Evolutionary conservation across 2,113 vertebrate species (phyloP).

Genomic region (Pogona vitticeps): DNA sequence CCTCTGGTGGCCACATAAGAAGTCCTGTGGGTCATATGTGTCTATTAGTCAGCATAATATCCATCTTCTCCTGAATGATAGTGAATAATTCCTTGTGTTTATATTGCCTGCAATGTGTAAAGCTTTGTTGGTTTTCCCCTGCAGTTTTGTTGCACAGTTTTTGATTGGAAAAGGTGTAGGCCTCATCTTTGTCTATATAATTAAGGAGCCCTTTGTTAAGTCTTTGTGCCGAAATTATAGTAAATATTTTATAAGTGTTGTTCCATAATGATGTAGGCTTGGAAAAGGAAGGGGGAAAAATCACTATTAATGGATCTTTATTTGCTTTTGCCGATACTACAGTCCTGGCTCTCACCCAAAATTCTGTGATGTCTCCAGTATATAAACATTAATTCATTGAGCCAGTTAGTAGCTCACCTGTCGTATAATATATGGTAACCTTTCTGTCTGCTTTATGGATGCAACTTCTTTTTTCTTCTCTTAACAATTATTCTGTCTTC

Average conservation of each 20-base stretch:
- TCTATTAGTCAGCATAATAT: too few relatives aligned
- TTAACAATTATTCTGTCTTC: too few relatives aligned
- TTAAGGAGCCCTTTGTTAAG: background rate
- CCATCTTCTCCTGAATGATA: background rate
- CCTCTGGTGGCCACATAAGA: too few relatives aligned
- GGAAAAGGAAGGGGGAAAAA: background rate
- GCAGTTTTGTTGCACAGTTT: background rate
- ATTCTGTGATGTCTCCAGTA: background rate
- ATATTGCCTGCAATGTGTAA: background rate
- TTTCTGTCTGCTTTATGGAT: background rate
- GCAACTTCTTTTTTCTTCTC: background rate
- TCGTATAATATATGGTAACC: background rate
- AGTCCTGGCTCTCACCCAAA: background rate
- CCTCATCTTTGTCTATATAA: background rate
- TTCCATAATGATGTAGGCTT: background rate
- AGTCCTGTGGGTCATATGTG: too few relatives aligned
- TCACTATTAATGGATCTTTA: background rate
- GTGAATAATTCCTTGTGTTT: background rate
- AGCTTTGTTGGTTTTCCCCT: background rate
- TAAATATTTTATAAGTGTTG: slow-evolving; percentile 8
- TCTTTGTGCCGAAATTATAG: background rate
- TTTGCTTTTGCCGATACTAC: background rate
- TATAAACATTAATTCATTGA: background rate
- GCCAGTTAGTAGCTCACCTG: background rate
- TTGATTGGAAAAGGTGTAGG: background rate